Base-by-base conservation (phyloP, 92 coral and sea anemone genomes). In the Epizoanthus illoricatus region DNA sequence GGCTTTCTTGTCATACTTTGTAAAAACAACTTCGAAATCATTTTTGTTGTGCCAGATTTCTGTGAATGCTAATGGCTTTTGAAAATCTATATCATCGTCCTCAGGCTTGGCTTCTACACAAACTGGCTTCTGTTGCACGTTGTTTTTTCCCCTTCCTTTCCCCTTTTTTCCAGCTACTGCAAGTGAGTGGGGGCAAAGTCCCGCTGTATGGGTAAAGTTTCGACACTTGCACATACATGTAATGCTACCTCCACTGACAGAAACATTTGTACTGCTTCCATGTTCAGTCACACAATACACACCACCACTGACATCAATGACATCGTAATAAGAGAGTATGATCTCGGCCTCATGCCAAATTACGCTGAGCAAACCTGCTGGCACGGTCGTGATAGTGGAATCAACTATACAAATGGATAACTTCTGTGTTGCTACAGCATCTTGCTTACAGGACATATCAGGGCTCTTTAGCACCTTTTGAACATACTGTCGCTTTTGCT, bases 291-390 rank as follows among this genome's bases (percentile, higher is more conserved):
- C 87, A 65, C 92, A 86, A 73, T 52, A 89, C 15, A 80, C 71
- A 39, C 69, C 79, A 5, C 69, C 80, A 15, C 54, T 76, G 10
- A 89, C 82, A 70, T 86, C 81, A n/a, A 86, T 69, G n/a, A 89
- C 73, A 49, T 60, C 63, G 81, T 89, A 73, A 72, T 69, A 62
- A 21, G 89, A 86, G 66, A 89, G 63, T 47, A 89, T 89, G 18
- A 76, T 36, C 66, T 83, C 92, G 18, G 92, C 64, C 76, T 90
- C 24, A 89, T 84, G 81, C 92, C 92, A 86, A 45, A 89, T 75
- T 73, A 70, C 64, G 23, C 21, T 75, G 41, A 75, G 49, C 3
- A 75, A 23, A 16, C 81, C 81, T 56, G 81, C 43, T 5, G 81
- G 49, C n/a, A 56, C 67, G 20, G 41, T 55, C 13, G 81, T 75